Evolutionary conservation across 2,888 invertebrate species (phyloP), one percentile per base, ranked within the genome.

Genomic region (Diplolepis rosae): DNA sequence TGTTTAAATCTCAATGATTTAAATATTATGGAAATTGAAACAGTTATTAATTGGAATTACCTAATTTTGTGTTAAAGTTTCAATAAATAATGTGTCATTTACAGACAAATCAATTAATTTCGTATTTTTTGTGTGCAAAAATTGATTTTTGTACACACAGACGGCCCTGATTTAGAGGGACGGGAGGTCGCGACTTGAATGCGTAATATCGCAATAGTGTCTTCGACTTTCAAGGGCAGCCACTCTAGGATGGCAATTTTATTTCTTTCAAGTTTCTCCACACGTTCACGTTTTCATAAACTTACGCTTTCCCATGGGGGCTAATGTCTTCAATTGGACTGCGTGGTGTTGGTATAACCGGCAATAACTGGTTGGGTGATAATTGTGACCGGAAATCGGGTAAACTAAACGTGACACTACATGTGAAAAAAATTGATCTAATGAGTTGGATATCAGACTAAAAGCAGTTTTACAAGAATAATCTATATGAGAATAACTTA

Each of bases 151-250:
- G 2, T 32, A 54, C 15, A 18, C 18, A 1, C 2, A 54, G 7
- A 54, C 30, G 18, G 30, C 32, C 54, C 54, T 54, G 54, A 11
- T 4, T 54, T 11, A n/a, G 11, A 54, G 54, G 54, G 51, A 32
- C 32, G 35, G 66, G 65, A 69, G 66, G 51, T 65, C 52, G 66
- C 69, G 66, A 71, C 68, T 50, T 50, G 50, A 61, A 56, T 42
- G 65, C 35, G 61, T 35, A 65, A 68, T 66, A 73, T 48, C 66
- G 52, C 52, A 70, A 66, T 50, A 70, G 66, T 39, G 35, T 9
- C 50, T 69, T 68, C 35, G 45, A 68, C 51, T 69, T 70, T 70
- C 73, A 73, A 73, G 68, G 66, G 66, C 70, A 61, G 68, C 68
- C 24, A 68, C 67, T 74, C 68, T 51, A 56, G n/a, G 54, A 22